Evolutionary conservation across 53 echinoderm and acorn worm genomes (phyloP).

Genomic region (Holothuria scabra): DNA sequence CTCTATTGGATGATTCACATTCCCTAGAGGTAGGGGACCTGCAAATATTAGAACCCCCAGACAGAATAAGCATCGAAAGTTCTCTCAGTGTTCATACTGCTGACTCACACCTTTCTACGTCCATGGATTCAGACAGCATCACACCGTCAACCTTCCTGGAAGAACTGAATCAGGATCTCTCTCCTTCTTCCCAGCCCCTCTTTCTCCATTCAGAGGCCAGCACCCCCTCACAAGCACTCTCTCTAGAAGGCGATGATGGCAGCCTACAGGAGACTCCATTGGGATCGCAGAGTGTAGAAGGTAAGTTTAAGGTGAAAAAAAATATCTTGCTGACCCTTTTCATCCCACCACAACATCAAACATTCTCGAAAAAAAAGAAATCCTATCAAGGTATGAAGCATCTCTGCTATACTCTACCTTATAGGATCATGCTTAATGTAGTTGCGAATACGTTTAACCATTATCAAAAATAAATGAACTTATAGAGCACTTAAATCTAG

Average conservation of each 20-base stretch:
- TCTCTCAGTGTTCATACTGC: conserved; percentile 67
- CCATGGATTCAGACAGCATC: conserved; percentile 71
- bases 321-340: too few relatives aligned
- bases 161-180: conserved; percentile 68
- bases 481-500: too few relatives aligned
- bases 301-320: neutral
- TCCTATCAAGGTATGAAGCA: too few relatives aligned
- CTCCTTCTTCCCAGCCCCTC: conserved; percentile 8
- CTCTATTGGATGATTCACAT: conserved; percentile 18
- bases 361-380: too few relatives aligned
- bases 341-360: too few relatives aligned
- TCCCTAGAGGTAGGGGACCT: conserved; percentile 19
- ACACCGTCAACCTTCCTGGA: conserved; percentile 90
- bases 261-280: conserved; percentile 29
- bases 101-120: conserved; percentile 75
- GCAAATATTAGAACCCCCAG: conserved; percentile 40
- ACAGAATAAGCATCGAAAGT: conserved; percentile 71
- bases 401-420: too few relatives aligned
- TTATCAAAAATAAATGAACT: too few relatives aligned
- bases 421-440: too few relatives aligned
- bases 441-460: too few relatives aligned
- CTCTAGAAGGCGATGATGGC: conserved; percentile 43
- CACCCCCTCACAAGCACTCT: conserved; percentile 35
- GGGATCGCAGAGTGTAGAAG: conserved; percentile 4
- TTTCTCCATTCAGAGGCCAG: conserved; percentile 30